These are phyloP conservation scores for Bombus fervidus DNA, from an alignment of 1,140 invertebrate species.

Conservation along the genomic window DNA sequence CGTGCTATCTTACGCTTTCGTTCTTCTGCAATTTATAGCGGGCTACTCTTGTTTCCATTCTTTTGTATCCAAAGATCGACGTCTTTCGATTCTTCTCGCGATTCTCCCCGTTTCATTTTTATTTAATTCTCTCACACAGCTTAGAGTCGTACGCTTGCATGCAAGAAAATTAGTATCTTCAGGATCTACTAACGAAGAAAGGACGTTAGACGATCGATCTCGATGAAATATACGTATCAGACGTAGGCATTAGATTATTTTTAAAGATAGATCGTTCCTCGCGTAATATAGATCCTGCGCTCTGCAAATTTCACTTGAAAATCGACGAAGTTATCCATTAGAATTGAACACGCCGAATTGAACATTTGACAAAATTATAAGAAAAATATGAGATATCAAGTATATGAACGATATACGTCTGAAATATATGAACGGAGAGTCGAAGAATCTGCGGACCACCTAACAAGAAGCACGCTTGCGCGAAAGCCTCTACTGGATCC, in stretches of 20 bases:
- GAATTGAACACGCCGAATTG: too few species aligned
- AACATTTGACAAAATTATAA: too few species aligned
- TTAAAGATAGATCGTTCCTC: too few species aligned
- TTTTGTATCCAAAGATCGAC: background rate
- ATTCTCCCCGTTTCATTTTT: conserved; percentile 5
- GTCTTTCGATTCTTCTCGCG: background rate
- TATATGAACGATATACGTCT: too few species aligned
- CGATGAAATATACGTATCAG: too few species aligned
- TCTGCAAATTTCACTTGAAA: too few species aligned
- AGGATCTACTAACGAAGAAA: background rate
- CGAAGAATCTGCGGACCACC: conserved; percentile 9
- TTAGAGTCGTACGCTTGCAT: background rate
- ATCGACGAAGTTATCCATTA: too few species aligned
- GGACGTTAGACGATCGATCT: too few species aligned
- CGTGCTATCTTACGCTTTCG: conserved; percentile 45
- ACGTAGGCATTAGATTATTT: too few species aligned
- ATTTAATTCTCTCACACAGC: background rate
- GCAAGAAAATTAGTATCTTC: background rate
- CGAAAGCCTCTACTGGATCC: conserved; percentile 24
- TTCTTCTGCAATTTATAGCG: conserved; percentile 49
- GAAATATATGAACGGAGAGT: background rate
- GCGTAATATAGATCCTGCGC: too few species aligned
- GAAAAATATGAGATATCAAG: too few species aligned
- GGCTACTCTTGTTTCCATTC: conserved; percentile 30
- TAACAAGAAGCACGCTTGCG: conserved; percentile 56